Evolutionary conservation across 1,140 invertebrate genomes (phyloP).

Genomic region (Penaeus chinensis): DNA sequence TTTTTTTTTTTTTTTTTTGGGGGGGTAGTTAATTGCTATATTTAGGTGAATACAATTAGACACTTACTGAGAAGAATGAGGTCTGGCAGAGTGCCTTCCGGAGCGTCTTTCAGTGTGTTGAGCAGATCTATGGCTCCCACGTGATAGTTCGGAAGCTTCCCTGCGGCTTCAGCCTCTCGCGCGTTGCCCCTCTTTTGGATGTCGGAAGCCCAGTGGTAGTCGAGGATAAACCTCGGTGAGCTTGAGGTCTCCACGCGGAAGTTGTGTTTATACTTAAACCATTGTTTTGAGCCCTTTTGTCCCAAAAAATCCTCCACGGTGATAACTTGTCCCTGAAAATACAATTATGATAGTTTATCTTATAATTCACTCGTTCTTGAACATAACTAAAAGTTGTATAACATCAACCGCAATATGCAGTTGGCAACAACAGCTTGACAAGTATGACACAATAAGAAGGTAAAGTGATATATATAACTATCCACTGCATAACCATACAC

Average conservation of each 20-base stretch:
- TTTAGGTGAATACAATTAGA: background rate
- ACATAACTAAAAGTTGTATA: too few species aligned
- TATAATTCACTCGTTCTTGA: too few species aligned
- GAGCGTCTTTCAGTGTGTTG: background rate
- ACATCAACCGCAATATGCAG: too few species aligned
- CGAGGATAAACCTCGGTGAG: background rate
- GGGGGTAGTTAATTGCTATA: too few species aligned
- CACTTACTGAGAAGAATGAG: slow-evolving; percentile 27
- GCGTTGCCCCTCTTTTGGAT: background rate
- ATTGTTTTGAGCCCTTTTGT: slow-evolving; percentile 25
- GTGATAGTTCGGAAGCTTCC: background rate
- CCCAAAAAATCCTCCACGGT: slow-evolving; percentile 51
- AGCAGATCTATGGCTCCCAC: slow-evolving; percentile 2
- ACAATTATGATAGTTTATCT: too few species aligned
- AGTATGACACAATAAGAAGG: background rate
- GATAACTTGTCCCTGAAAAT: slow-evolving; percentile 35
- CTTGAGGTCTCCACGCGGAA: slow-evolving; percentile 33
- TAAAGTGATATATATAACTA: background rate
- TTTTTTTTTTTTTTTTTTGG: too few species aligned
- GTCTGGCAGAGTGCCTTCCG: slow-evolving; percentile 21
- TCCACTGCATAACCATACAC: background rate
- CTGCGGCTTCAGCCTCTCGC: background rate
- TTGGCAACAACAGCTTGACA: too few species aligned
- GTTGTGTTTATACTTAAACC: slow-evolving; percentile 57
- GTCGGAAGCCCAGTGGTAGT: slow-evolving; percentile 53